A percentile compares a stretch with the other conserved stretches of the same genome.
Conservation (phyloP, 2,888 invertebrate genomes). For the Hyalella azteca region DNA sequence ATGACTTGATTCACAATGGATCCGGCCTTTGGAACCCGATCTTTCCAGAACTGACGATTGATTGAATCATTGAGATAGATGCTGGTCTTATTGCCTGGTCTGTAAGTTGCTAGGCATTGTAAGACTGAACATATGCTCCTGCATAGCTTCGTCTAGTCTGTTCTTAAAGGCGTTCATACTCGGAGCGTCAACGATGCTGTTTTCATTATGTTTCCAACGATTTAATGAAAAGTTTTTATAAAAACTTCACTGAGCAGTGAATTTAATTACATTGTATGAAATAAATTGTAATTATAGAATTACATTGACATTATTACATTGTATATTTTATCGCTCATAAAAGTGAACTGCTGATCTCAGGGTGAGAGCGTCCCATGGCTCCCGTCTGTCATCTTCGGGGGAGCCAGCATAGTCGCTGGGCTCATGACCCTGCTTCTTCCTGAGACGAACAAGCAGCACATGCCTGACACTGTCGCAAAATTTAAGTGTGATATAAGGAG, state of each 20-base stretch:
- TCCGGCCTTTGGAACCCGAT: too few species aligned
- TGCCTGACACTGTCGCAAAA: constrained; percentile 82
- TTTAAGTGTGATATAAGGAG: too few species aligned
- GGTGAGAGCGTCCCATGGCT: constrained; percentile 40
- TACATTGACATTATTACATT: neutral
- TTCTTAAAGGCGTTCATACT: too few species aligned
- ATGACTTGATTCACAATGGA: too few species aligned
- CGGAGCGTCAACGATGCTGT: too few species aligned
- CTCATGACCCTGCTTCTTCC: constrained; percentile 74
- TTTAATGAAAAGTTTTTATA: neutral
- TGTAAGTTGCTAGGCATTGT: too few species aligned
- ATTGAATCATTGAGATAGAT: too few species aligned
- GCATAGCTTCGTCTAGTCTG: too few species aligned
- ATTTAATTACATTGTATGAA: neutral
- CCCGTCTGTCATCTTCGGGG: constrained; percentile 71
- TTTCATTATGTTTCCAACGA: neutral
- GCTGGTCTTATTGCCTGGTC: too few species aligned
- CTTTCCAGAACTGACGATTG: too few species aligned
- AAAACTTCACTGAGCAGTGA: neutral
- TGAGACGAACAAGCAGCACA: constrained; percentile 76
- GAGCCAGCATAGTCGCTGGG: constrained; percentile 73
- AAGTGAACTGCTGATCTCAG: neutral
- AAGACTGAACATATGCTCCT: too few species aligned
- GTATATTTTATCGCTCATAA: neutral
- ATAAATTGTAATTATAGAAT: neutral